These are phyloP conservation scores for Heliothis peltigera DNA, from an alignment of 2,888 invertebrate species.

Conservation along the genomic window DNA sequence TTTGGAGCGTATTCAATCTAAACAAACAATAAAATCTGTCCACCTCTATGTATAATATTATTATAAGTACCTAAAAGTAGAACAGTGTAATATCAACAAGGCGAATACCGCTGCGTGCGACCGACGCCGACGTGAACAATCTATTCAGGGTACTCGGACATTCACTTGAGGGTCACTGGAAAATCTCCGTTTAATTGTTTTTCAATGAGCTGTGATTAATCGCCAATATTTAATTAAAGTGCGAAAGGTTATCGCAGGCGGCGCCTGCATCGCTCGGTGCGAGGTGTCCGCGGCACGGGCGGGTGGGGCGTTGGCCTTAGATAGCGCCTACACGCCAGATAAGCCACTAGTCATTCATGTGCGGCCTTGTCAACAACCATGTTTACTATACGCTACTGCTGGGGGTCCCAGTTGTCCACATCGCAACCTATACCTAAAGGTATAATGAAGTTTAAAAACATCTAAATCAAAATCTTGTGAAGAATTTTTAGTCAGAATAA, in stretches of 20 bases:
- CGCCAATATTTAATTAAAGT: slow-evolving; percentile 38
- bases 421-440: too few relatives aligned
- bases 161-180: slow-evolving; percentile 41
- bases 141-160: not conserved
- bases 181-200: slow-evolving; percentile 40
- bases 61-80: too few relatives aligned
- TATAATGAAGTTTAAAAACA: too few relatives aligned
- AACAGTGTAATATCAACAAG: too few relatives aligned
- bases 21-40: too few relatives aligned
- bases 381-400: slow-evolving; percentile 3
- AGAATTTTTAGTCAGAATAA: too few relatives aligned
- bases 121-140: slow-evolving; percentile 14
- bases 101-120: too few relatives aligned
- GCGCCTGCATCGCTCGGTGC: not conserved
- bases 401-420: too few relatives aligned
- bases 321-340: slow-evolving; percentile 25
- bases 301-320: slow-evolving; percentile 40
- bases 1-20: too few relatives aligned
- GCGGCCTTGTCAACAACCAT: slow-evolving; percentile 16
- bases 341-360: slow-evolving; percentile 45
- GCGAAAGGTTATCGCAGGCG: slow-evolving; percentile 51
- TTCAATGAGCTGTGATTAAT: slow-evolving; percentile 5
- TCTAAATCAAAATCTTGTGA: too few relatives aligned
- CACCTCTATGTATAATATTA: too few relatives aligned
- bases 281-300: not conserved